Evolutionary conservation across 2,113 vertebrate species (phyloP), one percentile per base, ranked within the genome.

Genomic region (Lynx canadensis): DNA sequence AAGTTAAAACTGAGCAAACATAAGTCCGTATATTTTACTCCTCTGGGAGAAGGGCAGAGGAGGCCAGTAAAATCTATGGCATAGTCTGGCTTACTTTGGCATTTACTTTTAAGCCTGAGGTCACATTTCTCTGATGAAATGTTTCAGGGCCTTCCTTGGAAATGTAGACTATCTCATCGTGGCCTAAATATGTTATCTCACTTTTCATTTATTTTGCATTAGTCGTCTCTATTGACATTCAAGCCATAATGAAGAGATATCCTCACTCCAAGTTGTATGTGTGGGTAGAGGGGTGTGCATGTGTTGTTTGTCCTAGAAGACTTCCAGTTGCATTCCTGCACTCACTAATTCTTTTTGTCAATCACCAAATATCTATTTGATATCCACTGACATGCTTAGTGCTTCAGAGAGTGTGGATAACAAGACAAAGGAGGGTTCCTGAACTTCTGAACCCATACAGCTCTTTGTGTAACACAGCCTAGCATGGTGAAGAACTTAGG

Each of bases 141-240:
- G 45, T n/a, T 90, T 15, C 68, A 87, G n/a, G 19, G 2, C 21
- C 36, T 87, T 89, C 41, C 29, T 82, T 69, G 36, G 33, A 96
- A 86, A 69, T 45, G 19, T 52, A 60, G 7, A 21, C 23, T 23
- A 36, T 85, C 2, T 86, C 55, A 36, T 23, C 68, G 45, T 48
- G 31, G 29, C 15, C 41, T 41, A 23, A 69, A 78, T 71, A 36
- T 25, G 3, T 48, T 38, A 36, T 11, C 41, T 82, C 45, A 23
- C 25, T 85, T 89, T 86, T 57, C 74, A 57, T 81, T 76, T 83
- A 4, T 66, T 63, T 85, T n/a, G 8, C 12, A 63, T 60, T 80
- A 23, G 71, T 83, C 2, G 11, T 31, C 6, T 88, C 16, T 86
- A 25, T 68, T 69, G 14, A 41, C 6, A 79, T 83, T 83, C 8